phyloP scores from a whole-genome alignment of 2,113 vertebrate genomes.

The Stomatorhinus ivindoensis region DNA sequence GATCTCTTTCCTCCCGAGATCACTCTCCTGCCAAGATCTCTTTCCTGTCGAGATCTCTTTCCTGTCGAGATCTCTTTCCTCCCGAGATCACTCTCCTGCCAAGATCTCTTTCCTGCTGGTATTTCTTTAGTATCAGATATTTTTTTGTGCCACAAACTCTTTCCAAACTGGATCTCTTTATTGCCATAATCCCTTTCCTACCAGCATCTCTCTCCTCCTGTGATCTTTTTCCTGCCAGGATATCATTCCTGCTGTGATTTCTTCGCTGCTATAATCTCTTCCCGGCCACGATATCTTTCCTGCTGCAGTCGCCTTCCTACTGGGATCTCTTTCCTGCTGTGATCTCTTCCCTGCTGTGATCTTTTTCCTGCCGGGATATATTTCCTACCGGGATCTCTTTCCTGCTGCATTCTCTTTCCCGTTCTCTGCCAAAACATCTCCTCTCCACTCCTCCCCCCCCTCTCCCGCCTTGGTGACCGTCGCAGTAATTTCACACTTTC shows the following conservation, averaged over 20 bases:
- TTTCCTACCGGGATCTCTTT: neutral
- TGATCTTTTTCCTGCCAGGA: neutral
- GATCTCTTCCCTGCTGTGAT: neutral
- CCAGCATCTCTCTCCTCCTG: neutral
- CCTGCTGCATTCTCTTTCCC: neutral
- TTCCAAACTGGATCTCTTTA: neutral
- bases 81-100: neutral
- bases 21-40: neutral
- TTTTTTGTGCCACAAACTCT: neutral
- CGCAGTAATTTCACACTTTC: neutral
- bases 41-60: neutral
- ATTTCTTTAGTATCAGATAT: neutral
- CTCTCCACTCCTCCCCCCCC: neutral
- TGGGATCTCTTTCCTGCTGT: too few relatives aligned
- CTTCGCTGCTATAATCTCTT: neutral
- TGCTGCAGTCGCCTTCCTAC: neutral
- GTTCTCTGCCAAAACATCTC: neutral
- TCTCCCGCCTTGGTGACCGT: neutral
- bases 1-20: neutral
- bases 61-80: neutral
- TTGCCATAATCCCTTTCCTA: neutral
- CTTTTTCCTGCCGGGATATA: neutral
- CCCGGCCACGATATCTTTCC: too few relatives aligned
- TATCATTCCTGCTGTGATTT: neutral
- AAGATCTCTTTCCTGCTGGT: neutral